These are phyloP conservation scores for Liasis olivaceus DNA, from an alignment of 2,797 vertebrate species.

Conservation along the genomic window DNA sequence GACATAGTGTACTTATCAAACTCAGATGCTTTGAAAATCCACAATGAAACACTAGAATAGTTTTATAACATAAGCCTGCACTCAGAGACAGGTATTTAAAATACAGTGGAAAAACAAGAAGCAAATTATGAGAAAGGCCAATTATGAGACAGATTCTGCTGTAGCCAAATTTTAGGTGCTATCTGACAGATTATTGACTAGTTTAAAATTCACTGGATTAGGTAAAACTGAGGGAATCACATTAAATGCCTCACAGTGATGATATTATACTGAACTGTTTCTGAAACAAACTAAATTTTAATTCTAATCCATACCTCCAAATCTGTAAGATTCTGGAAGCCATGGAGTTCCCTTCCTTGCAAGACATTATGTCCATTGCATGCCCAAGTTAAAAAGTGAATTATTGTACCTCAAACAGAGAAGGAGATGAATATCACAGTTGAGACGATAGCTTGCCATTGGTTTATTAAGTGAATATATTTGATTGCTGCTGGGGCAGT, in stretches of 20 bases:
- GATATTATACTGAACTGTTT: conserved; percentile 12
- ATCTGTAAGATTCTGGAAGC: background rate
- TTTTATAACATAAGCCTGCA: background rate
- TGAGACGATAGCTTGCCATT: background rate
- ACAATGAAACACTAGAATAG: background rate
- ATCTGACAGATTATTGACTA: background rate
- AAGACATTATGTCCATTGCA: background rate
- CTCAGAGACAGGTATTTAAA: background rate
- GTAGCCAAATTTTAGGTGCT: background rate
- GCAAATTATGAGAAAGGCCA: background rate
- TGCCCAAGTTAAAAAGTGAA: background rate
- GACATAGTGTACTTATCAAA: background rate
- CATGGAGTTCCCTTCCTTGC: background rate
- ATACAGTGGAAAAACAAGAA: background rate
- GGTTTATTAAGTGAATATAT: background rate
- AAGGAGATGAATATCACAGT: background rate
- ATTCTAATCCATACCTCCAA: background rate
- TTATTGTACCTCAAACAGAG: background rate
- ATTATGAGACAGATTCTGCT: background rate
- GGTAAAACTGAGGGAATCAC: background rate
- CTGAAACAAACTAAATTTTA: background rate
- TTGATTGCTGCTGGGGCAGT: background rate
- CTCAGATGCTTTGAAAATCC: background rate
- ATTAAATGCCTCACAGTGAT: background rate
- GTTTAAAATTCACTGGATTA: background rate